phyloP scores from a whole-genome alignment of 2,113 vertebrate genomes.

The Hippopotamus amphibius region DNA sequence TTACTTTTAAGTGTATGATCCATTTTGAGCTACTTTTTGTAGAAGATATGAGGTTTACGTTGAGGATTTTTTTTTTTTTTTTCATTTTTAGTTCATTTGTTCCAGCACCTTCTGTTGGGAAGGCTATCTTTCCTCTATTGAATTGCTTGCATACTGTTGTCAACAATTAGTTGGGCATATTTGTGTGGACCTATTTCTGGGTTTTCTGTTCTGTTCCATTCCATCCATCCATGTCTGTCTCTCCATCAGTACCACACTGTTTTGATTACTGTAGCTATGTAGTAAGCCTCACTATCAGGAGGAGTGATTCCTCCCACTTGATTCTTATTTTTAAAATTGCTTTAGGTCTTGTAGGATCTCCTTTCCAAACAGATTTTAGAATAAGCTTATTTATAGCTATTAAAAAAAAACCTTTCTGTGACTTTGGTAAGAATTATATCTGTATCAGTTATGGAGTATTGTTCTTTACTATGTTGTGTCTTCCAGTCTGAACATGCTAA shows the following conservation, averaged over 20 bases:
- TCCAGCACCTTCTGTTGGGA: background rate
- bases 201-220: background rate
- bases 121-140: background rate
- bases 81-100: background rate
- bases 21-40: slow-evolving; percentile 44
- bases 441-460: background rate
- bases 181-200: slow-evolving; percentile 3
- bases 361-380: slow-evolving; percentile 27
- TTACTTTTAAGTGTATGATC: background rate
- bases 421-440: slow-evolving; percentile 14
- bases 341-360: background rate
- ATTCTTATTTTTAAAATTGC: slow-evolving; percentile 13
- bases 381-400: slow-evolving; percentile 11
- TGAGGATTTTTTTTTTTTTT: background rate
- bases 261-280: background rate
- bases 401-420: background rate
- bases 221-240: background rate
- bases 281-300: background rate
- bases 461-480: background rate
- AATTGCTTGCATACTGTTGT: background rate
- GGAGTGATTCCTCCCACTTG: background rate
- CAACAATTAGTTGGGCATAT: background rate
- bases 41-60: background rate
- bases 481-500: background rate
- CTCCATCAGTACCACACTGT: background rate